phyloP scores from a whole-genome alignment of 2,888 invertebrate genomes.

The Conops quadrifasciatus region DNA sequence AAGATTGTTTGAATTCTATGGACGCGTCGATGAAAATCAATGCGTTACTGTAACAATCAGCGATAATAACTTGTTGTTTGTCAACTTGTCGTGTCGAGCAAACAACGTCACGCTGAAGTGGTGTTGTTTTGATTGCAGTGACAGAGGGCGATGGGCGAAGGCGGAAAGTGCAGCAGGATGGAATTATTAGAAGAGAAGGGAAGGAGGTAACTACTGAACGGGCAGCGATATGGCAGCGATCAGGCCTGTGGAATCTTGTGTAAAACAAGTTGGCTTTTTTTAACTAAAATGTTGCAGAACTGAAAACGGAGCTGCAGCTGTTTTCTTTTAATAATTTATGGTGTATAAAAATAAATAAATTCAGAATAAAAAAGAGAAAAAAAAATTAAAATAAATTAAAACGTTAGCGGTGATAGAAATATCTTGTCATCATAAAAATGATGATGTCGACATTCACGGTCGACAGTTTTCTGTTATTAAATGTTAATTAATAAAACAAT shows the following conservation, averaged over 20 bases:
- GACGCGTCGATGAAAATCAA: constrained; percentile 9
- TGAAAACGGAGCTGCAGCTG: not conserved
- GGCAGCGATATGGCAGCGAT: not conserved
- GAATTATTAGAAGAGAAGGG: too few species aligned
- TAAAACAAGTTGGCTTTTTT: not conserved
- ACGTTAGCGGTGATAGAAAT: not conserved
- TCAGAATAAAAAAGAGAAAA: too few species aligned
- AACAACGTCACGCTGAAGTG: not conserved
- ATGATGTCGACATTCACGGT: not conserved
- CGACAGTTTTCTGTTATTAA: not conserved
- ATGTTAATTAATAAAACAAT: too few species aligned
- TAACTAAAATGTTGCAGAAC: not conserved
- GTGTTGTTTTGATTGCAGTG: not conserved
- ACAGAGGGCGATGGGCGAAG: not conserved
- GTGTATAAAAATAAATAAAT: too few species aligned
- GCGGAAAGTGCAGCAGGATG: too few species aligned
- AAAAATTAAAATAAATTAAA: not conserved
- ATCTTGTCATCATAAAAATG: not conserved
- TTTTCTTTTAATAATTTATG: not conserved
- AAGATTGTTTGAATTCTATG: constrained; percentile 23
- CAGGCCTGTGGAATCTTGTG: not conserved
- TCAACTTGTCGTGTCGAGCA: constrained; percentile 14
- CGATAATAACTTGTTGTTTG: constrained; percentile 4
- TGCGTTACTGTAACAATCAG: not conserved
- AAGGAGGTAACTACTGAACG: too few species aligned